A percentile compares a stretch with the other conserved stretches of the same genome.
These are phyloP conservation scores for Spea hammondii DNA, from an alignment of 2,797 vertebrate species.

Conservation along the genomic window DNA sequence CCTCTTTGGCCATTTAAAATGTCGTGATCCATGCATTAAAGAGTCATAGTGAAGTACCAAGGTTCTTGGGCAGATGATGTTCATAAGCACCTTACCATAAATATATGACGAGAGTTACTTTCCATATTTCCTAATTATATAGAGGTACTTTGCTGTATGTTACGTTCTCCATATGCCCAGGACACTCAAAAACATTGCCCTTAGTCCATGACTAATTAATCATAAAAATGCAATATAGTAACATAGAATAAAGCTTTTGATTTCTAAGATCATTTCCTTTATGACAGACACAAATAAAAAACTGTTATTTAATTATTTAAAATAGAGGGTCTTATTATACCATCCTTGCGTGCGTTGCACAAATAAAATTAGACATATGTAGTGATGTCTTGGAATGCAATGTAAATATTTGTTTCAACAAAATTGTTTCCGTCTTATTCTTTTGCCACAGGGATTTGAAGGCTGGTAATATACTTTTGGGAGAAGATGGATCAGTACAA, in stretches of 20 bases:
- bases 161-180: no score
- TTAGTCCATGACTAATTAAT: neutral
- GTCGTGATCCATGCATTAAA: no score
- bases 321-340: neutral
- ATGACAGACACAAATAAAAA: neutral
- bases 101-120: no score
- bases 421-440: slow-evolving; percentile 11
- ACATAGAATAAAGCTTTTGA: neutral
- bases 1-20: no score
- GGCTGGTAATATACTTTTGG: slow-evolving; percentile 96
- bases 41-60: no score
- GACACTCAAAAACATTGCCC: no score
- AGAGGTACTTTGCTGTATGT: no score
- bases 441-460: slow-evolving; percentile 83
- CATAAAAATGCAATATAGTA: slow-evolving; percentile 9
- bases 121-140: no score
- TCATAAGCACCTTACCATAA: no score
- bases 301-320: neutral
- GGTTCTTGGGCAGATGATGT: no score
- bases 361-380: neutral
- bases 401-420: neutral
- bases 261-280: slow-evolving; percentile 30
- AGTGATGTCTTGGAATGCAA: neutral
- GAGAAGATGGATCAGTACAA: slow-evolving; percentile 96
- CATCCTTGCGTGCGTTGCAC: neutral